Evolutionary conservation across 92 coral and sea anemone species (phyloP).

Genomic region (Epizoanthus stellaris): DNA sequence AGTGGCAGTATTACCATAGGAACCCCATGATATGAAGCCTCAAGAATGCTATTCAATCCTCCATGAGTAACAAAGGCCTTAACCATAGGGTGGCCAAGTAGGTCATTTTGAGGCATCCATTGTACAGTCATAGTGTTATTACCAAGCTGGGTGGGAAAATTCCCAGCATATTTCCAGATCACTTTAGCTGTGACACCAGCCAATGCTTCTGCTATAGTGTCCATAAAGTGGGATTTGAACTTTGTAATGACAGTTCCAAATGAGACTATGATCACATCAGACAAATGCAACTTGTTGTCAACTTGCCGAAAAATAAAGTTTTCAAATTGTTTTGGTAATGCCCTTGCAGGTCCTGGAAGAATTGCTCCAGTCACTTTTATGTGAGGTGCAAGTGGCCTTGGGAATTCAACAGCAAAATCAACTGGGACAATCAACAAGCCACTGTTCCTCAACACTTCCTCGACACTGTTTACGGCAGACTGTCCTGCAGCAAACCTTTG

Average conservation of each 20-base stretch:
- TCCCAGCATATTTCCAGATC: slow-evolving; percentile 27
- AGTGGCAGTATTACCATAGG: slow-evolving; percentile 83
- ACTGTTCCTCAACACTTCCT: slow-evolving; percentile 65
- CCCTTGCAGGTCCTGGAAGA: slow-evolving; percentile 75
- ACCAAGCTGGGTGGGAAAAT: slow-evolving; percentile 47
- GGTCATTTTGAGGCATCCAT: slow-evolving; percentile 75
- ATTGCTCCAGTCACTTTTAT: slow-evolving; percentile 85
- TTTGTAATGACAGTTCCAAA: slow-evolving; percentile 85
- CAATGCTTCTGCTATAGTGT: slow-evolving; percentile 10
- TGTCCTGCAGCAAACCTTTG: slow-evolving; percentile 55
- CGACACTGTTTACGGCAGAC: slow-evolving; percentile 60
- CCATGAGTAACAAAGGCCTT: slow-evolving; percentile 87
- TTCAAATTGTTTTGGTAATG: slow-evolving; percentile 54
- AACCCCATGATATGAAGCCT: slow-evolving; percentile 51
- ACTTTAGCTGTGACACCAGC: slow-evolving; percentile 15
- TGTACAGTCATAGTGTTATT: slow-evolving; percentile 50
- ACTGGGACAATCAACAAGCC: slow-evolving; percentile 71
- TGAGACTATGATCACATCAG: slow-evolving; percentile 70
- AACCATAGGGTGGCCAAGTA: slow-evolving; percentile 72
- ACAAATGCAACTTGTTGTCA: not conserved
- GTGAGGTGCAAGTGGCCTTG: slow-evolving; percentile 80
- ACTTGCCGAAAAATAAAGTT: slow-evolving; percentile 50
- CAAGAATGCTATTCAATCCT: slow-evolving; percentile 78
- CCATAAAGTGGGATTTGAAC: slow-evolving; percentile 45
- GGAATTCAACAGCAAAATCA: slow-evolving; percentile 79